These are phyloP conservation scores for Lobophora halterata DNA, from an alignment of 2,888 invertebrate genomes.

Conservation along the genomic window DNA sequence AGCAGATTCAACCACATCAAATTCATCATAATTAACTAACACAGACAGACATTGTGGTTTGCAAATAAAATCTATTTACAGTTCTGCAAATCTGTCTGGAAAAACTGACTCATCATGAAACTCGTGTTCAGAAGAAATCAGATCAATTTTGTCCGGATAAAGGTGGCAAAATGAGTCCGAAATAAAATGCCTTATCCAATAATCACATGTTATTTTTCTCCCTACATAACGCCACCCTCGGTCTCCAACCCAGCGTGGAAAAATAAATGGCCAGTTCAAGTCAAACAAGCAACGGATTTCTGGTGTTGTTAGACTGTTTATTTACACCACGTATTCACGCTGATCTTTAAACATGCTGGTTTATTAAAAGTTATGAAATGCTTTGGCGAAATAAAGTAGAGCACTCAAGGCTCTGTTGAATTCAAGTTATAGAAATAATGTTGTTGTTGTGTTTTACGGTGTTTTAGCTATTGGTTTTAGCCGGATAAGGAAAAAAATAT, in stretches of 20 bases:
- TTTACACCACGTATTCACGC: too few species aligned
- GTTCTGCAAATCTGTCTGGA: constrained; percentile 22
- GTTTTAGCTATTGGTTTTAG: too few species aligned
- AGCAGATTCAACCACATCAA: constrained; percentile 15
- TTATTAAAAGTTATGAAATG: too few species aligned
- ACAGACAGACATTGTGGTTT: constrained; percentile 18
- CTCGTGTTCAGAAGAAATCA: constrained; percentile 11
- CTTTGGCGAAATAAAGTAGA: too few species aligned
- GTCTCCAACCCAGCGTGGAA: constrained; percentile 7
- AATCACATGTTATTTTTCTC: constrained; percentile 33
- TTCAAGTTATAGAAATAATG: too few species aligned
- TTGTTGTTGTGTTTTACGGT: too few species aligned
- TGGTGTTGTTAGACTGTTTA: background rate
- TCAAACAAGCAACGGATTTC: constrained; percentile 5
- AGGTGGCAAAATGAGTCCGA: constrained; percentile 29
- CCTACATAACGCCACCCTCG: constrained; percentile 30
- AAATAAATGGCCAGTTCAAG: constrained; percentile 17
- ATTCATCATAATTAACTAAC: constrained; percentile 21
- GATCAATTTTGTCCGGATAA: constrained; percentile 30
- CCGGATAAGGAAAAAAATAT: too few species aligned
- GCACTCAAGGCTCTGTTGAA: too few species aligned
- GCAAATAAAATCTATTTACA: constrained; percentile 31
- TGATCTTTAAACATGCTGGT: too few species aligned
- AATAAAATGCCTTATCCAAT: constrained; percentile 33
- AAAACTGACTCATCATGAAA: constrained; percentile 30